Conservation (phyloP, 23 tunicate species). For the Trididemnum clinides region DNA sequence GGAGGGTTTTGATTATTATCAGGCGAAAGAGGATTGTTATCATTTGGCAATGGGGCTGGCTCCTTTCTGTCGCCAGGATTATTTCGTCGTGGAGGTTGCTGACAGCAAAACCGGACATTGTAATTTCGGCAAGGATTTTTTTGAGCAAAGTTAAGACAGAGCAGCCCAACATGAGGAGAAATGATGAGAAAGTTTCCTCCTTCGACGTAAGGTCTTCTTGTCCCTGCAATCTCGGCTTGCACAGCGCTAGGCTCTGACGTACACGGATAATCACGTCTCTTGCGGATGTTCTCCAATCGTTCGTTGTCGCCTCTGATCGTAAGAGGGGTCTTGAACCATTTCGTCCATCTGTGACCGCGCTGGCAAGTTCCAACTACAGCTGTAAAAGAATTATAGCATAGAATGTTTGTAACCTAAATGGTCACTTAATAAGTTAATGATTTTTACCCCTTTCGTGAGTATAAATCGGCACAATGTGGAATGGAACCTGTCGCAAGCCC, state of each 20-base stretch:
- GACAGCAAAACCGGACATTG: constrained; percentile 33
- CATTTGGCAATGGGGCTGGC: background rate
- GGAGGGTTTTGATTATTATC: background rate
- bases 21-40: background rate
- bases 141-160: background rate
- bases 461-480: no score
- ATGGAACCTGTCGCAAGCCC: no score
- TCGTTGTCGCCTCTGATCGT: background rate
- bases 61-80: background rate
- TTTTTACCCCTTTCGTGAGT: no score
- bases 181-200: background rate
- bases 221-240: constrained; percentile 21
- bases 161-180: background rate
- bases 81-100: constrained; percentile 6
- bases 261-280: background rate
- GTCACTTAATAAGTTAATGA: no score
- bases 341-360: constrained; percentile 11
- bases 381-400: constrained; percentile 6
- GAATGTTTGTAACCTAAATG: no score
- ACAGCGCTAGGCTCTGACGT: constrained; percentile 26
- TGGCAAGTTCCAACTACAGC: constrained; percentile 11
- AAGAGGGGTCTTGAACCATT: background rate
- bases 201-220: constrained; percentile 24
- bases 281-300: background rate
- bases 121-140: constrained; percentile 1